These are phyloP conservation scores for Agrochola lychnidis DNA, from an alignment of 2,888 invertebrate genomes.

Conservation along the genomic window DNA sequence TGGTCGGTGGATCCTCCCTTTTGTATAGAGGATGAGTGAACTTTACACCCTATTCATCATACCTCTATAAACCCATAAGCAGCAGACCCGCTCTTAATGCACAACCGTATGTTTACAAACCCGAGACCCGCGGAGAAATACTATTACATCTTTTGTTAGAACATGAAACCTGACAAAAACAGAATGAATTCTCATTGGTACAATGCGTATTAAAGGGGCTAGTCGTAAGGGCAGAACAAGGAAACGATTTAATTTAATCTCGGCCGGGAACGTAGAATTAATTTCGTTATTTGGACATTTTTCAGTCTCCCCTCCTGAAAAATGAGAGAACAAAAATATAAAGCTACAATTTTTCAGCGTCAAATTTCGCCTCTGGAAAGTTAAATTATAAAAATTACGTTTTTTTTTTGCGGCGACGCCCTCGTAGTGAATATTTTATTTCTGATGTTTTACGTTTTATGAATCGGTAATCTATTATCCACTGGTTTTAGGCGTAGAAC, in stretches of 20 bases:
- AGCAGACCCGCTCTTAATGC: neutral
- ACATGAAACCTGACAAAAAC: slow-evolving; percentile 75
- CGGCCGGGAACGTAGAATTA: slow-evolving; percentile 73
- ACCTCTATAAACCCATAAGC: too few species aligned
- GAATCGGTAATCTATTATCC: slow-evolving; percentile 41
- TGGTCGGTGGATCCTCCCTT: too few species aligned
- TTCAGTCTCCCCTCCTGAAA: slow-evolving; percentile 66
- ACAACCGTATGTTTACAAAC: slow-evolving; percentile 56
- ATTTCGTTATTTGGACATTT: slow-evolving; percentile 77
- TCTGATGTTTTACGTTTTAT: slow-evolving; percentile 48
- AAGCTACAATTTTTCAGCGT: slow-evolving; percentile 66
- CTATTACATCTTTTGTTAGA: slow-evolving; percentile 74
- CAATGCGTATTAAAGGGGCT: slow-evolving; percentile 71
- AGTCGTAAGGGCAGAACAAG: slow-evolving; percentile 69
- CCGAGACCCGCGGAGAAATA: slow-evolving; percentile 62
- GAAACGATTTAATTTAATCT: slow-evolving; percentile 81
- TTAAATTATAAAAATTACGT: slow-evolving; percentile 64
- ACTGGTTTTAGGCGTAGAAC: slow-evolving; percentile 8
- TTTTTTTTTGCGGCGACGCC: slow-evolving; percentile 41
- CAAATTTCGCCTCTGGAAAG: slow-evolving; percentile 65
- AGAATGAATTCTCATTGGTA: slow-evolving; percentile 71
- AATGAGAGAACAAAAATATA: slow-evolving; percentile 71
- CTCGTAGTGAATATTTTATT: slow-evolving; percentile 61
- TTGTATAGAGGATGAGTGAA: too few species aligned
- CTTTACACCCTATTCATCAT: too few species aligned